Evolutionary conservation across 1,140 invertebrate species (phyloP), one percentile per base, ranked within the genome.

Genomic region (Apis mellifera): DNA sequence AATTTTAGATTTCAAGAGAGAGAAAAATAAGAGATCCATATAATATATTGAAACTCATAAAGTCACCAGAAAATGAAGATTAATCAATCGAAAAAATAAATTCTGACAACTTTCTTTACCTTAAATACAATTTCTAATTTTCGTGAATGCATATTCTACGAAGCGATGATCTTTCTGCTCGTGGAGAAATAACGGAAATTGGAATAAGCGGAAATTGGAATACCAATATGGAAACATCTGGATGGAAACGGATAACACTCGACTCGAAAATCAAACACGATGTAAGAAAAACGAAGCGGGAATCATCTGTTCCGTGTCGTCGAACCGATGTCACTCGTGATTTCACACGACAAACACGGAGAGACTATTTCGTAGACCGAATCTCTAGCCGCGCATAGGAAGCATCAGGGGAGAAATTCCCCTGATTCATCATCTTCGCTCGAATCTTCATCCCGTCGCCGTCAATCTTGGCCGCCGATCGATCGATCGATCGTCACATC

Each of bases 261-360:
- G 62, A 42, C 32, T 32, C 26, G 32, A 42, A 42, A 77, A 77
- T 23, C 23, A 64, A 73, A 9, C 12, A 5, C 48, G 60, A 0
- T 0, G 15, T 12, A n/a, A 23, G 42, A 42, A 65, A 64, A 50
- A 65, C 21, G 48, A 19, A 1, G 60, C 15, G 42, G 19, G 13
- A 21, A 68, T 78, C 76, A 70, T 78, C 76, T 21, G 76, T 78
- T 60, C 3, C 17, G 32, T 42, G 32, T 42, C 76, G 55, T 59
- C 42, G 65, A 78, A 48, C 65, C 42, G 26, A 17, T 74, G 57
- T 74, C 59, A 26, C 23, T 21, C 17, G 52, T 42, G 74, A 66
- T 66, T 76, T 66, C 62, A 19, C 19, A 9, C 48, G 23, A 12
- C 52, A 50, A 69, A 23, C 64, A 8, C 8, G 21, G 15, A 9